Evolutionary conservation across 2,113 vertebrate species (phyloP), one percentile per base, ranked within the genome.

Genomic region (Eclectus roratus): DNA sequence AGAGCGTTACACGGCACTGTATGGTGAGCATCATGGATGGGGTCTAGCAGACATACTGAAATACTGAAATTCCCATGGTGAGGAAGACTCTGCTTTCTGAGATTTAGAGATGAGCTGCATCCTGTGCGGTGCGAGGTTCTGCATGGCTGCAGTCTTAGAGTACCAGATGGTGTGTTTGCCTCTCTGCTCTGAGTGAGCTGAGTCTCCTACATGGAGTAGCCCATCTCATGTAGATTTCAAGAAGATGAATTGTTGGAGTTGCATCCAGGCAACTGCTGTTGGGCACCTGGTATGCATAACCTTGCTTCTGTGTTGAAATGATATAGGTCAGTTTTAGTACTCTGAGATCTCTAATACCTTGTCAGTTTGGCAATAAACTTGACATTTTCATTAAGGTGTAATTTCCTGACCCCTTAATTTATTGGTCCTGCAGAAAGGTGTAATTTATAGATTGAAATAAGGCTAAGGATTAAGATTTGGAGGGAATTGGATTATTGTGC

Each of bases 21-120:
- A 8, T 9, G 3, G 14, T 15, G 64, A 88, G 37, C 76, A 12
- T 70, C 91, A 2, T 3, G 9, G 1, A 1, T 9, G 12, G 58
- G 27, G 13, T 69, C 68, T 6, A 2, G 10, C 27, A 13, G 44
- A 13, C 14, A 9, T 58, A 35, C 21, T 35, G 55, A 23, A n/a
- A 2, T 2, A 1, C 4, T 1, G 37, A 11, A 7, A 9, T 41
- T 15, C 58, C 72, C 0, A 0, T 0, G 25, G 4, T 8, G 25
- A 61, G 47, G 37, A 37, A 43, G n/a, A 28, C 20, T 35, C 63
- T 12, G 2, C 52, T 55, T 64, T 33, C n/a, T 46, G 70, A 27
- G 13, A 0, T 29, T 21, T 24, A 50, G 79, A 5, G 39, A 6
- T 13, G 33, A 60, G n/a, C 81, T 8, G 56, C 28, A 25, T 41